A percentile compares a stretch with the other conserved stretches of the same genome.
These are phyloP conservation scores for Podargus strigoides DNA, from an alignment of 2,797 vertebrate genomes.

Conservation along the genomic window DNA sequence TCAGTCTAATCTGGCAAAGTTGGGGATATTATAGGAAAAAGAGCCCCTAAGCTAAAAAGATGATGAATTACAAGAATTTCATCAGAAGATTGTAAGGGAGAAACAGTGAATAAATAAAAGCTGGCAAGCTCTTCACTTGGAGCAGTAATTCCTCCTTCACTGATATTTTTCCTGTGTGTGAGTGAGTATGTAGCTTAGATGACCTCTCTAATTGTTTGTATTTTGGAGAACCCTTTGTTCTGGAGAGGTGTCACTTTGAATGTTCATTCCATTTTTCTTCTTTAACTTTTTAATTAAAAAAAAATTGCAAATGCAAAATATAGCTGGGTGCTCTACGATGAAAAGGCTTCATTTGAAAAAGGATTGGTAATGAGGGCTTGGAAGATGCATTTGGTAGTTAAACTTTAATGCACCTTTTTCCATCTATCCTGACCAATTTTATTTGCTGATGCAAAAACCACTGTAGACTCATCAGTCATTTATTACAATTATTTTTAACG, in stretches of 20 bases:
- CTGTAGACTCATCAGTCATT: slow-evolving; percentile 27
- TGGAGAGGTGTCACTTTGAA: neutral
- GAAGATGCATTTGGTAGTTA: neutral
- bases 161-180: neutral
- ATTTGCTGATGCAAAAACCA: slow-evolving; percentile 18
- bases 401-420: neutral
- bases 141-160: neutral
- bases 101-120: neutral
- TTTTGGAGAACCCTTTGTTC: slow-evolving; percentile 3
- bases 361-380: neutral
- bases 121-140: neutral
- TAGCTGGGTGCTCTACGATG: neutral
- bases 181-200: neutral
- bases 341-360: slow-evolving; percentile 19
- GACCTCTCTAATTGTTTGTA: neutral
- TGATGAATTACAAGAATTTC: neutral
- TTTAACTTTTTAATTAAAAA: slow-evolving; percentile 32
- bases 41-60: neutral
- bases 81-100: neutral
- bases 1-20: neutral
- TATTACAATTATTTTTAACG: slow-evolving; percentile 43
- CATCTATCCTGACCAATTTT: slow-evolving; percentile 1
- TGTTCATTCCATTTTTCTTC: neutral
- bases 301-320: neutral
- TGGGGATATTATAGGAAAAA: neutral